phyloP scores from a whole-genome alignment of 1,140 invertebrate genomes.

The Lepidurus arcticus region DNA sequence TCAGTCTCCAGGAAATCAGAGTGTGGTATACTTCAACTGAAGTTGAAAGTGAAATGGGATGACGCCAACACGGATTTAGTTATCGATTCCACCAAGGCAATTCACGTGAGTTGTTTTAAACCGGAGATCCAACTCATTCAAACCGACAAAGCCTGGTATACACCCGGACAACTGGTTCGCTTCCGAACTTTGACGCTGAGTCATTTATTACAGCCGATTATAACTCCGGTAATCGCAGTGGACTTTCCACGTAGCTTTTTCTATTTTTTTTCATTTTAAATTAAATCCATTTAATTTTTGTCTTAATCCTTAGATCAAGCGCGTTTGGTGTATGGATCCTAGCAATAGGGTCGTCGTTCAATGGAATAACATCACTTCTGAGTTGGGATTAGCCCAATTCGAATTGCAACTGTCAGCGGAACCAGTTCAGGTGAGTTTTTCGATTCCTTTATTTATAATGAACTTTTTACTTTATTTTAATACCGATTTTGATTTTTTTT shows the following conservation, averaged over 20 bases:
- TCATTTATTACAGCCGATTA: conserved; percentile 49
- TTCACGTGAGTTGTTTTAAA: background rate
- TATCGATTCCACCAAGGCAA: background rate
- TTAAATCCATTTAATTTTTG: conserved; percentile 34
- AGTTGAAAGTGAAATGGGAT: background rate
- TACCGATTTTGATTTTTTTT: conserved; percentile 18
- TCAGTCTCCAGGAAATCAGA: background rate
- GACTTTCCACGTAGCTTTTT: too few relatives aligned
- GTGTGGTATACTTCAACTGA: background rate
- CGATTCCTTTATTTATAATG: background rate
- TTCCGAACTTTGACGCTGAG: conserved; percentile 51
- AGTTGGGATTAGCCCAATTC: conserved; percentile 51
- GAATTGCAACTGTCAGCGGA: conserved; percentile 52
- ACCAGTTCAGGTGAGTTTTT: conserved; percentile 46
- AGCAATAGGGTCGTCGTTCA: conserved; percentile 52
- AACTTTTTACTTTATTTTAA: background rate
- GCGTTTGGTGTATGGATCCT: conserved; percentile 57
- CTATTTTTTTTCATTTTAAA: too few relatives aligned
- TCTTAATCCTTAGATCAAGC: conserved; percentile 46
- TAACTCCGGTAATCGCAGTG: conserved; percentile 42
- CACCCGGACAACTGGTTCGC: conserved; percentile 56
- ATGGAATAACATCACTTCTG: conserved; percentile 52
- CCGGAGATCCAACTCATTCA: conserved; percentile 48
- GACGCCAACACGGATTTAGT: background rate
- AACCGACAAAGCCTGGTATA: conserved; percentile 56